phyloP scores from a whole-genome alignment of 2,113 vertebrate species.

The Hippoglossus stenolepis region DNA sequence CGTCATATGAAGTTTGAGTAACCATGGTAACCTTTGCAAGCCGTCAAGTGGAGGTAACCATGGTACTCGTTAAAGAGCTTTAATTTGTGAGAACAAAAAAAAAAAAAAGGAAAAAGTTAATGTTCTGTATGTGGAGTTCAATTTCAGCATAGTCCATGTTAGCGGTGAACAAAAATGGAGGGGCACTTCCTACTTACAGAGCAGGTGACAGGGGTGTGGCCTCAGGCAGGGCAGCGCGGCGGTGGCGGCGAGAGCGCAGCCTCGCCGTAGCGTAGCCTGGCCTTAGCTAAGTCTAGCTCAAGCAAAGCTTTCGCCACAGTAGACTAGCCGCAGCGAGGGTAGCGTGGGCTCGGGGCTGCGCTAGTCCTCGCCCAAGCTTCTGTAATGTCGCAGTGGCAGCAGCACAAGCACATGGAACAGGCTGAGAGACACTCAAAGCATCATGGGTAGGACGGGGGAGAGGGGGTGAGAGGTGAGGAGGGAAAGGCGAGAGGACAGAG shows the following conservation, averaged over 20 bases:
- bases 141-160: conserved; percentile 72
- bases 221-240: conserved; percentile 86
- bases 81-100: conserved; percentile 57
- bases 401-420: conserved; percentile 96
- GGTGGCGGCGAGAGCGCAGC: conserved; percentile 63
- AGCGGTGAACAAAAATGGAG: conserved; percentile 84
- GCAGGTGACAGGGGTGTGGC: conserved; percentile 95
- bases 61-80: conserved; percentile 47
- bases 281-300: conserved; percentile 74
- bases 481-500: conserved; percentile 86
- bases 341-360: conserved; percentile 86
- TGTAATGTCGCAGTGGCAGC: conserved; percentile 89
- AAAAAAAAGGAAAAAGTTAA: conserved; percentile 13
- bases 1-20: conserved; percentile 43
- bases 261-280: conserved; percentile 71
- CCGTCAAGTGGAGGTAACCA: conserved; percentile 55
- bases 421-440: conserved; percentile 99
- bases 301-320: conserved; percentile 69
- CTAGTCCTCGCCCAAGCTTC: conserved; percentile 97
- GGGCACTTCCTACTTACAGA: conserved; percentile 98
- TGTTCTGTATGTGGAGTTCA: conserved; percentile 32
- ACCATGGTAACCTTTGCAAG: conserved; percentile 73
- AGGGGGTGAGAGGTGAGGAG: conserved; percentile 84
- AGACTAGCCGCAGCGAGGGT: conserved; percentile 64
- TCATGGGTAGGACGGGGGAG: conserved; percentile 88